phyloP scores from a whole-genome alignment of 2,797 vertebrate genomes.

The Tolypeutes matacus region DNA sequence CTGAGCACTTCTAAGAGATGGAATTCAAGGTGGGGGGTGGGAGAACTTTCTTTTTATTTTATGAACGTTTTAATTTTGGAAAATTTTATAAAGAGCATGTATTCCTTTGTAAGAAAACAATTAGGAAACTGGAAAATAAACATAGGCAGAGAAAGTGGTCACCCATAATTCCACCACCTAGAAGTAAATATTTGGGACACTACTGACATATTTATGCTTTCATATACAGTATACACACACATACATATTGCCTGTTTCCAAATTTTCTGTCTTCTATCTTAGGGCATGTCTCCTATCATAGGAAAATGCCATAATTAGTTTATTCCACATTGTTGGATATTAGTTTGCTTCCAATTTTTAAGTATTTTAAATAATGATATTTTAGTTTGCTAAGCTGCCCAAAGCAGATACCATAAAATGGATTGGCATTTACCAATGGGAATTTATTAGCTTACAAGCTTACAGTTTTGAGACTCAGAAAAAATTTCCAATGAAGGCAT shows the following conservation, averaged over 20 bases:
- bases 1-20: background rate
- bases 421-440: too few relatives aligned
- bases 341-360: background rate
- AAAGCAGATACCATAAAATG: too few relatives aligned
- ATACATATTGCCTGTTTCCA: background rate
- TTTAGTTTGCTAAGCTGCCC: too few relatives aligned
- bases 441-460: too few relatives aligned
- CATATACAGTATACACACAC: too few relatives aligned
- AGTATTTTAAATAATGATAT: background rate
- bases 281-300: background rate
- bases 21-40: background rate
- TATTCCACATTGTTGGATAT: background rate
- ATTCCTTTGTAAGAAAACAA: conserved; percentile 14
- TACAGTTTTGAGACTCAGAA: too few relatives aligned
- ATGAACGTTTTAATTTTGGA: conserved; percentile 1
- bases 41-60: background rate
- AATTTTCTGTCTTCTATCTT: background rate
- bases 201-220: background rate
- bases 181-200: background rate
- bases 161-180: background rate
- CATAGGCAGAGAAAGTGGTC: background rate
- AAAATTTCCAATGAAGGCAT: too few relatives aligned
- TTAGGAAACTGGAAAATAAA: background rate
- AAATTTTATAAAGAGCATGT: background rate
- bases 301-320: background rate